Evolutionary conservation across 2,888 invertebrate species (phyloP).

Genomic region (Pteria penguin): DNA sequence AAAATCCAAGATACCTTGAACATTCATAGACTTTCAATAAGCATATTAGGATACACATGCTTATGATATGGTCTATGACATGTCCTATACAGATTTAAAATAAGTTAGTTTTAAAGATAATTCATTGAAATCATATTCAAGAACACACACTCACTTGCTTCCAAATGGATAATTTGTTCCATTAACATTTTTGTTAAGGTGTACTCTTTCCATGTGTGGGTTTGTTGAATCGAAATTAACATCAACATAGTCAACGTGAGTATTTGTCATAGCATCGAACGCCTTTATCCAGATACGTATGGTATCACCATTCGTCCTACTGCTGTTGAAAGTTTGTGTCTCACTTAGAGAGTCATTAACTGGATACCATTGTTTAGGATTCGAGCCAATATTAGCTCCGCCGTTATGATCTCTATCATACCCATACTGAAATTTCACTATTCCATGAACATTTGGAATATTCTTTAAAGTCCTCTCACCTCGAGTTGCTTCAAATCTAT

Average conservation of each 20-base stretch:
- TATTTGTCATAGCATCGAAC: constrained; percentile 13
- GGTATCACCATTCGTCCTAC: constrained; percentile 18
- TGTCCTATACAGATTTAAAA: neutral
- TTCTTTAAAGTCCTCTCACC: constrained; percentile 45
- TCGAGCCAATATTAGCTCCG: constrained; percentile 12
- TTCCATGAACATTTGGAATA: constrained; percentile 50
- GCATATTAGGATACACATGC: too few species aligned
- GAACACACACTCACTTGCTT: neutral
- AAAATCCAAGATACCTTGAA: too few species aligned
- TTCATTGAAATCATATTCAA: neutral
- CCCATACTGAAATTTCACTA: constrained; percentile 48
- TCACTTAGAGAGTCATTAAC: neutral
- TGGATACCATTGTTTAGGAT: neutral
- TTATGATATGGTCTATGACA: too few species aligned
- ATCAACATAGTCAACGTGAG: neutral
- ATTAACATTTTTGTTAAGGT: too few species aligned
- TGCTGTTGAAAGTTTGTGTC: constrained; percentile 1
- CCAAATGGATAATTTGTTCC: neutral
- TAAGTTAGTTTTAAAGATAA: too few species aligned
- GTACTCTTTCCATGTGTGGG: too few species aligned
- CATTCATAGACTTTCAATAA: too few species aligned
- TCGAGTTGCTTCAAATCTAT: constrained; percentile 46
- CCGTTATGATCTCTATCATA: constrained; percentile 11
- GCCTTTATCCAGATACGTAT: constrained; percentile 23
- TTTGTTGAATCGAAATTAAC: constrained; percentile 17